Percentiles rank a stretch among this genome's conserved stretches.
Evolutionary conservation across 1,140 invertebrate genomes (phyloP).

Genomic region (Philotrypesis tridentata): DNA sequence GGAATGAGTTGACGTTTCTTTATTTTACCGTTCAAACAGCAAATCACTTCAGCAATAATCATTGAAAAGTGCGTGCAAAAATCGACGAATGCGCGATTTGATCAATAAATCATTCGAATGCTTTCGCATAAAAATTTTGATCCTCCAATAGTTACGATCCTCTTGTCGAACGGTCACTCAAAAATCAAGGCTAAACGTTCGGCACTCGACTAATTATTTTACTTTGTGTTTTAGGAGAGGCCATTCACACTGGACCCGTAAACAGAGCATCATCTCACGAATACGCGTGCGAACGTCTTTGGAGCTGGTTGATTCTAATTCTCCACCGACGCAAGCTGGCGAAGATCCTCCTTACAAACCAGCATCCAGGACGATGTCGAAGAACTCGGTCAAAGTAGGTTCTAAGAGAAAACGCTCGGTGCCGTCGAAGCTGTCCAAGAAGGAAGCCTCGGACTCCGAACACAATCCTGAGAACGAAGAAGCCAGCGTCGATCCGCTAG

Average conservation of each 20-base stretch:
- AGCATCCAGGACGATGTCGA: not conserved
- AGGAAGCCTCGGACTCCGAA: not conserved
- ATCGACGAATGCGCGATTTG: not conserved
- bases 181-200: not conserved
- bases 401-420: not conserved
- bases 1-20: no score
- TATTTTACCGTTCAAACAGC: no score
- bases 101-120: constrained; percentile 32
- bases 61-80: no score
- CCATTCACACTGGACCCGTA: not conserved
- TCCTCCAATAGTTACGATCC: constrained; percentile 1
- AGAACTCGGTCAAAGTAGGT: not conserved
- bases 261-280: constrained; percentile 8
- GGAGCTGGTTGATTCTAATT: not conserved
- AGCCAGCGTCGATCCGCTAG: not conserved
- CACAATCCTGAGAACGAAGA: not conserved
- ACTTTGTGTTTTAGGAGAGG: constrained; percentile 47
- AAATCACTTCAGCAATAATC: not conserved
- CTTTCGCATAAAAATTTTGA: not conserved
- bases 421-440: not conserved
- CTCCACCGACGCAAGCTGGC: not conserved
- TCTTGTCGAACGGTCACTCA: not conserved
- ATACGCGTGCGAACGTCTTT: constrained; percentile 16
- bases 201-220: not conserved
- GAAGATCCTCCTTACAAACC: not conserved